Evolutionary conservation across 2,888 invertebrate species (phyloP), one percentile per base, ranked within the genome.

Genomic region (Dione juno): DNA sequence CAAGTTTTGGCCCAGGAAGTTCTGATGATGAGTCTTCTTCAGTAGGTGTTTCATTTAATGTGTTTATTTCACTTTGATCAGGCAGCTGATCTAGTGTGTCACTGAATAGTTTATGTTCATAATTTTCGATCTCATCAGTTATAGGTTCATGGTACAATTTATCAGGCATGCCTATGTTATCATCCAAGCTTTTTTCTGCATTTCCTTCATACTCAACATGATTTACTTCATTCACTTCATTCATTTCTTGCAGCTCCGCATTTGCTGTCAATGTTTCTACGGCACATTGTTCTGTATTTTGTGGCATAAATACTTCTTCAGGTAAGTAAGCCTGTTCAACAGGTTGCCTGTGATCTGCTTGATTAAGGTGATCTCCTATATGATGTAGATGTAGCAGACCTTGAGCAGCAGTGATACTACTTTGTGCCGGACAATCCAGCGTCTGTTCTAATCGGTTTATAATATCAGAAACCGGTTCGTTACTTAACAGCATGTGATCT

Each of bases 401-500:
- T 68, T 92, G 91, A 8, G 92, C 89, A 1, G 92, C 92, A 8
- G 89, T 88, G 73, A 91, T 88, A 76, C 90, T 90, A 77, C 88
- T 90, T 14, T 87, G 85, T 35, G 88, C 87, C n/a, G 92, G 90
- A 37, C 88, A 91, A 77, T 87, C 93, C 43, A 96, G 88, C 41
- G 95, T 94, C 77, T 95, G 95, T 77, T 95, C 94, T 48, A 96
- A 88, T 53, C 95, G 88, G 69, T 94, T 94, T 70, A 96, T 93
- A 72, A 95, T 95, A 79, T 96, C 95, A 3, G 91, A 88, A 9
- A 94, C 93, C 1, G 94, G 94, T 71, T 93, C 93, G 10, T 84
- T 87, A 63, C 85, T 84, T 72, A 94, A 80, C 67, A 94, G 78
- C 75, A 93, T 88, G 65, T 93, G 92, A 13, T 93, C 93, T 66